Base-by-base conservation (phyloP, 2,888 invertebrate genomes). In the Fabriciana adippe region DNA sequence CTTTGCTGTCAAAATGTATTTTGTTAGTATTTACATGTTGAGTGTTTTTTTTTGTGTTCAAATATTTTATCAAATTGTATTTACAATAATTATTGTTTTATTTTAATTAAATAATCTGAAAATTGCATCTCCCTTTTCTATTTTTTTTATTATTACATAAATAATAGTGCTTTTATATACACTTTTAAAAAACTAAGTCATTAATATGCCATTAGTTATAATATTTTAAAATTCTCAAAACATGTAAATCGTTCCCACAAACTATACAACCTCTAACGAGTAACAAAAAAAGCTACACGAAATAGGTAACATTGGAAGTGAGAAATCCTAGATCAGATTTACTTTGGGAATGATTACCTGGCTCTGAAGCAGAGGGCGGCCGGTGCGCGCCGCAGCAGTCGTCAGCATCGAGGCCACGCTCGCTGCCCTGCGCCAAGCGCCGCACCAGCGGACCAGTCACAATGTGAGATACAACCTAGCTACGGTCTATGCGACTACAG, bases 381-480 rank as follows among this genome's bases (percentile, higher is more conserved):
- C 72, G 92, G 91, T 82, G 90, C 90, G 86, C 92, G 90, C 85
- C 92, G 91, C 86, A 92, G 82, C 87, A 92, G 85, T 81, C 90
- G 92, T 92, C 92, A 92, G 92, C 92, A 92, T 76, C 86, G 85
- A 79, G 86, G 88, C 92, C 92, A 92, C 80, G 84, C 90, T 79
- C 88, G 91, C 92, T 92, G 90, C 80, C 92, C 92, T 92, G 92
- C 92, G 92, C 86, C 91, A 92, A 92, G 84, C 87, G 92, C 92
- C 92, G 92, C 92, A 90, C 88, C 90, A 90, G 92, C 92, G 92
- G 92, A 92, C 90, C 89, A 92, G 91, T 92, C 92, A 92, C 89
- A 91, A 90, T 85, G 91, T 92, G 90, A 92, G 92, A 90, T 87
- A 87, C 82, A 83, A 90, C 90, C 92, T 92, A 92, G 83, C 92